Evolutionary conservation across 2,797 vertebrate genomes (phyloP).

Genomic region (Falco concolor): DNA sequence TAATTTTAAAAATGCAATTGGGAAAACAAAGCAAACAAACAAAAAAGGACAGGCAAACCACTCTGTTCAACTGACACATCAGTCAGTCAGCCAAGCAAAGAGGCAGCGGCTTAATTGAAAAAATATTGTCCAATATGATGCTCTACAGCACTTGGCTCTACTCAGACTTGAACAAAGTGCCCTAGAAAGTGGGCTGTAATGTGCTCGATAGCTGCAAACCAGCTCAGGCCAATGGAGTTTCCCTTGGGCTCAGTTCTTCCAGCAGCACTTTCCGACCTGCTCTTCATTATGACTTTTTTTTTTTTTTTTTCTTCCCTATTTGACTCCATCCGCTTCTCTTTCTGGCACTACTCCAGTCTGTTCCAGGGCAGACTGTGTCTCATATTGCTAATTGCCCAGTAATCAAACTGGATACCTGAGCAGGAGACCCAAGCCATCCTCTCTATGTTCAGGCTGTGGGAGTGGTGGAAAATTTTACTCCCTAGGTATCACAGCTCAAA

Average conservation of each 20-base stretch:
- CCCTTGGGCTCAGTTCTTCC: not conserved
- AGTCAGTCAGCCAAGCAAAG: not conserved
- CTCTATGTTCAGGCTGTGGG: not conserved
- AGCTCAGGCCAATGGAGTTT: not conserved
- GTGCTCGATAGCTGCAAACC: not conserved
- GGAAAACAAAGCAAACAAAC: fast-evolving
- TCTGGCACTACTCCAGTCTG: not conserved
- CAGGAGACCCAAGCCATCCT: not conserved
- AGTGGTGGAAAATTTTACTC: not conserved
- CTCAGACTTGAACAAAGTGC: not conserved
- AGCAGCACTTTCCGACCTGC: not conserved
- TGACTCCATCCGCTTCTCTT: not conserved
- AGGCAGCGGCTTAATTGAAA: not conserved
- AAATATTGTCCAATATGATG: not conserved
- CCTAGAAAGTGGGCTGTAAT: not conserved
- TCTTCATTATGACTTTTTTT: not conserved
- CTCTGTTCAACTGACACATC: not conserved
- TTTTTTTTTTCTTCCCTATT: not conserved
- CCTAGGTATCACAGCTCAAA: not conserved
- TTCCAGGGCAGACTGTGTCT: not conserved
- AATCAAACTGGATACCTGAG: not conserved
- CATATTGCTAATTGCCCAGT: not conserved
- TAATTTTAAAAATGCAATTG: not conserved
- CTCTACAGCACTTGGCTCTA: not conserved
- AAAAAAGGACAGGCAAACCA: not conserved